Conservation (phyloP, 2,797 vertebrate genomes). For the Sebastes nivosus region DNA sequence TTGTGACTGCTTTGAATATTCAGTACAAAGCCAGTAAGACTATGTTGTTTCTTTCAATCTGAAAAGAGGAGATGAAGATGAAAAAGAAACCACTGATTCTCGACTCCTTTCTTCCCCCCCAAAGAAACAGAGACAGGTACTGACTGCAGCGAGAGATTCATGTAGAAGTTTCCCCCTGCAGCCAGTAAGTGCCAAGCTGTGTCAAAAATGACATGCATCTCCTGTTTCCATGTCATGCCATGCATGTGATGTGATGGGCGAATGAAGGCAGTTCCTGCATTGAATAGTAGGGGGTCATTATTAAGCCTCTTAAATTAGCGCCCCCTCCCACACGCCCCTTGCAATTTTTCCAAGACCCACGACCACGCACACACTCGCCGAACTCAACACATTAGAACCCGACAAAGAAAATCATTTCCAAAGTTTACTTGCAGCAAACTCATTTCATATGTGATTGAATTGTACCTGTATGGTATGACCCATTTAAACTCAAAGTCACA, state of each 20-base stretch:
- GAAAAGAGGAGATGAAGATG: conserved; percentile 5
- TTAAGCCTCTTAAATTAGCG: conserved; percentile 81
- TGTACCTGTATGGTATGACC: conserved; percentile 69
- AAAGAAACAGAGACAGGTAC: conserved; percentile 55
- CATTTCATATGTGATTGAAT: conserved; percentile 79
- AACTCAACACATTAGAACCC: conserved; percentile 51
- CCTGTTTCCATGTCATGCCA: conserved; percentile 78
- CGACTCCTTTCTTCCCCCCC: conserved; percentile 28
- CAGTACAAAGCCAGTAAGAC: neutral
- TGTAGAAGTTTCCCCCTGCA: conserved; percentile 73
- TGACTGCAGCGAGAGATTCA: conserved; percentile 46
- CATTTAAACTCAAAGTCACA: conserved; percentile 73
- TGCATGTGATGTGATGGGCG: conserved; percentile 83
- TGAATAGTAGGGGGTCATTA: conserved; percentile 80
- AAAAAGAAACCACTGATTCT: conserved; percentile 24
- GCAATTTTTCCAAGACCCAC: conserved; percentile 64
- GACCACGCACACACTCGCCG: conserved; percentile 31
- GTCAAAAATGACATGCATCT: conserved; percentile 82
- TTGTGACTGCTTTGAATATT: conserved; percentile 30
- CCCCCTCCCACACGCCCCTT: conserved; percentile 55
- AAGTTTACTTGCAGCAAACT: conserved; percentile 79
- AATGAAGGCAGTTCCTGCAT: conserved; percentile 79
- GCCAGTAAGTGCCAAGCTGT: conserved; percentile 76
- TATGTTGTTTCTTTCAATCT: conserved; percentile 37
- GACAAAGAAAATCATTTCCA: conserved; percentile 73